These are phyloP conservation scores for Tipula vernalis DNA, from an alignment of 2,888 invertebrate genomes.

Conservation along the genomic window DNA sequence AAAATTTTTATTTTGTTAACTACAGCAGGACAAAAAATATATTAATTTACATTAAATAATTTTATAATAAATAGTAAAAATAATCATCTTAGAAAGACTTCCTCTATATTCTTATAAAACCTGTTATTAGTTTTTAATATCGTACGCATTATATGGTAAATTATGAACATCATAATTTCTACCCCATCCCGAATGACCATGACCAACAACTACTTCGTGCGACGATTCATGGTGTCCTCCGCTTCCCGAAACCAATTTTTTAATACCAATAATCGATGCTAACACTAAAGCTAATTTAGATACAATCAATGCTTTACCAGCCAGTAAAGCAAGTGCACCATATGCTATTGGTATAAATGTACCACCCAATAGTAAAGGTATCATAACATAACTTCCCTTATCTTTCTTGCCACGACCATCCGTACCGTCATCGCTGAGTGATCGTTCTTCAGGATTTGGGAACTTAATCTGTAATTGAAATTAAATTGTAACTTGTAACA, in stretches of 20 bases:
- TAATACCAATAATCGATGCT: conserved; percentile 73
- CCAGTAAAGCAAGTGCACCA: conserved; percentile 66
- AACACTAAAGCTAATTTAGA: conserved; percentile 71
- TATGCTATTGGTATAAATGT: conserved; percentile 71
- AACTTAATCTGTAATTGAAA: conserved; percentile 49
- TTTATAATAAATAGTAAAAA: neutral
- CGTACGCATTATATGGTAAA: conserved; percentile 44
- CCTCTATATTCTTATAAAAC: neutral
- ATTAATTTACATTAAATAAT: neutral
- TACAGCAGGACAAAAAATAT: too few relatives aligned
- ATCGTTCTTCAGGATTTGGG: conserved; percentile 52
- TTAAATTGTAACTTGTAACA: neutral
- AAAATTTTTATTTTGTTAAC: too few relatives aligned
- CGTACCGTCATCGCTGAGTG: conserved; percentile 42
- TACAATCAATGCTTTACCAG: conserved; percentile 75
- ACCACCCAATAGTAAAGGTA: conserved; percentile 67
- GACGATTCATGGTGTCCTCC: conserved; percentile 49
- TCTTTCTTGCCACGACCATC: conserved; percentile 21
- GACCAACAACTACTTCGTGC: conserved; percentile 58
- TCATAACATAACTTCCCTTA: conserved; percentile 48
- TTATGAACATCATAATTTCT: conserved; percentile 39
- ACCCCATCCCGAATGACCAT: conserved; percentile 62
- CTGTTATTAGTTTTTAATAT: conserved; percentile 16
- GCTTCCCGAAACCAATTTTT: conserved; percentile 61
- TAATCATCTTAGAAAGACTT: neutral